Base-by-base conservation (phyloP, 37 sponge, comb jelly and placozoan species). In the Theonella swinhoei region DNA sequence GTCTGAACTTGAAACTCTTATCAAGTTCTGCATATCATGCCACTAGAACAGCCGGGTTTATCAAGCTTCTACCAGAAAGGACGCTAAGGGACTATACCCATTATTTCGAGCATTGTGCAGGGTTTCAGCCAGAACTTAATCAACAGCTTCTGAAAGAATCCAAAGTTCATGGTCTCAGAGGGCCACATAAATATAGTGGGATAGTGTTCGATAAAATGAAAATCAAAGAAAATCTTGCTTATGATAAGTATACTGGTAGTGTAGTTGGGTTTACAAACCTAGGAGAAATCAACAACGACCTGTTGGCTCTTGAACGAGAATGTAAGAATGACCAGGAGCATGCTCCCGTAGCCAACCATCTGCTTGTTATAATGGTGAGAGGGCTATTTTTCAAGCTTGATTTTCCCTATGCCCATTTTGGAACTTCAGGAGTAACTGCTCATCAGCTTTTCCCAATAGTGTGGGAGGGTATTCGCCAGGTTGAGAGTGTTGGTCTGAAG, bases 21-120 rank as follows among this genome's bases (percentile, higher is more conserved):
- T 88, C 88, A 14, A 8, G 65, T n/a, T 1, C 62, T 68, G 76
- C 82, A 0, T 88, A 81, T 42, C 61, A 81, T 8, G 38, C 82
- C 0, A 17, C 76, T 20, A 22, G 76, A 8, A 67, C 76, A 2
- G 24, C 47, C 17, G 82, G 72, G 20, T 81, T 88, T 76, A 0
- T 90, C 3, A 32, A 3, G 3, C 61, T 90, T n/a, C 91, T 82
- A 14, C 73, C 85, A 37, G 75, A 84, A n/a, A 29, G 90, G 20
- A 90, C 90, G 1, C 63, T 90, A 0, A 41, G 80, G 4, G 90
- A 90, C 65, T 90, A 90, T 65, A 90, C 83, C 23, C 72, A 81
- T 63, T 82, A 34, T 35, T 23, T 86, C 22, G 47, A 80, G 31
- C 20, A 40, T 22, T 31, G 59, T 39, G 67, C 78, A 54, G 91